A percentile compares a stretch with the other conserved stretches of the same genome.
Conservation (phyloP, 2,113 vertebrate species). For the Lepus americanus region DNA sequence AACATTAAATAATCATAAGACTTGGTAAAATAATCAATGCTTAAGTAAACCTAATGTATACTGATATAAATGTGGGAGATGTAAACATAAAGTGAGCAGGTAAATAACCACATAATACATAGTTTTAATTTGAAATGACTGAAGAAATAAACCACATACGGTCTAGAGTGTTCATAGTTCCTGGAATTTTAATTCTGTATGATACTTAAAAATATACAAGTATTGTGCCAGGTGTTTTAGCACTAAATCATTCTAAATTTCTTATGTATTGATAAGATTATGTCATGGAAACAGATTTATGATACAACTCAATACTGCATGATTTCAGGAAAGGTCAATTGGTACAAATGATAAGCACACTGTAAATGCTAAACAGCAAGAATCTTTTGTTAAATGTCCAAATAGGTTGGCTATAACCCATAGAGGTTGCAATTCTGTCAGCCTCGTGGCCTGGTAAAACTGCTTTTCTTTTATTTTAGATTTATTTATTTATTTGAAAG, state of each 20-base stretch:
- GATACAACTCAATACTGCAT: constrained; percentile 51
- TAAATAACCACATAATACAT: constrained; percentile 82
- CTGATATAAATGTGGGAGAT: constrained; percentile 64
- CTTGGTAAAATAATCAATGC: constrained; percentile 57
- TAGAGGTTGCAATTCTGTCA: constrained; percentile 84
- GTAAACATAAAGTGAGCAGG: background rate
- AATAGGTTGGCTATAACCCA: constrained; percentile 79
- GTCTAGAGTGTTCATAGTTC: constrained; percentile 83
- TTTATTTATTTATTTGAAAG: no score
- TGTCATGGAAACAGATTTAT: constrained; percentile 79
- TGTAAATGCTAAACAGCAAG: no score
- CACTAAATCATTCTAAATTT: constrained; percentile 88
- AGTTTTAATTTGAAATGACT: constrained; percentile 83
- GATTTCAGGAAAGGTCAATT: no score
- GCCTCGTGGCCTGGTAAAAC: constrained; percentile 82
- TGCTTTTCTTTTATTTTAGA: no score
- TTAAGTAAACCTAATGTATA: constrained; percentile 86
- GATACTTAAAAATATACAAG: constrained; percentile 73
- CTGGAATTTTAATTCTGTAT: background rate
- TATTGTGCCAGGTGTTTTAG: constrained; percentile 88
- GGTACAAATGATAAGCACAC: no score
- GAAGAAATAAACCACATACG: constrained; percentile 80
- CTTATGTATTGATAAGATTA: constrained; percentile 79
- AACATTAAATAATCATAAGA: constrained; percentile 73
- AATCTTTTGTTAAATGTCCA: no score